These are phyloP conservation scores for Peromyscus leucopus DNA, from an alignment of 2,113 vertebrate genomes.

Conservation along the genomic window DNA sequence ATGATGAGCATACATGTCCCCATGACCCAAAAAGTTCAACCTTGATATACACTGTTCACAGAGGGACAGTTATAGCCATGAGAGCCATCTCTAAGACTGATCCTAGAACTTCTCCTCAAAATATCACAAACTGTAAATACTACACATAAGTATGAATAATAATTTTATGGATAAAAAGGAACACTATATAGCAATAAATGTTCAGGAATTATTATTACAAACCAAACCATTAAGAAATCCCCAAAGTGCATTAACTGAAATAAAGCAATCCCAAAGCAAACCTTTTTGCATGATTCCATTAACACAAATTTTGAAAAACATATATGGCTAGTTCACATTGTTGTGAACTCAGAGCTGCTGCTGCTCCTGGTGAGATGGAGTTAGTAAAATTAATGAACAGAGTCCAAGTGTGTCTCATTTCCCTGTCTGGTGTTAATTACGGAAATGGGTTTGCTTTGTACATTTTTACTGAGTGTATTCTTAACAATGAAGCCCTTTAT, in stretches of 20 bases:
- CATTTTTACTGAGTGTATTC: not conserved
- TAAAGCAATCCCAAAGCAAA: not conserved
- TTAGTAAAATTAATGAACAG: not conserved
- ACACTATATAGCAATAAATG: not conserved
- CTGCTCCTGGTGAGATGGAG: accelerated
- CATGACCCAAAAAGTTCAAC: not conserved
- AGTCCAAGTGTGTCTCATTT: not conserved
- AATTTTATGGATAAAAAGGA: not conserved
- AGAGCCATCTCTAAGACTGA: not conserved
- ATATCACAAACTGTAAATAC: not conserved
- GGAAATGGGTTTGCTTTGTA: not conserved
- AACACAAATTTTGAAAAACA: not conserved
- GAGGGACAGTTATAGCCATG: not conserved
- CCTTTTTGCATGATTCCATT: not conserved
- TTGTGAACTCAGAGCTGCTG: not conserved
- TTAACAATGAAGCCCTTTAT: not conserved
- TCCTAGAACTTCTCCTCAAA: not conserved
- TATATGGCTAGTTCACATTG: not conserved
- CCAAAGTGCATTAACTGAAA: not conserved
- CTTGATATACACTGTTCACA: not conserved
- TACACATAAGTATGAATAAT: not conserved
- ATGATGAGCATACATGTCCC: not conserved
- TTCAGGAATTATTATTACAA: not conserved
- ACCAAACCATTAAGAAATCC: not conserved
- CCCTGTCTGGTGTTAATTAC: not conserved